Evolutionary conservation across 2,888 invertebrate genomes (phyloP).

Genomic region (Eupithecia tripunctaria): DNA sequence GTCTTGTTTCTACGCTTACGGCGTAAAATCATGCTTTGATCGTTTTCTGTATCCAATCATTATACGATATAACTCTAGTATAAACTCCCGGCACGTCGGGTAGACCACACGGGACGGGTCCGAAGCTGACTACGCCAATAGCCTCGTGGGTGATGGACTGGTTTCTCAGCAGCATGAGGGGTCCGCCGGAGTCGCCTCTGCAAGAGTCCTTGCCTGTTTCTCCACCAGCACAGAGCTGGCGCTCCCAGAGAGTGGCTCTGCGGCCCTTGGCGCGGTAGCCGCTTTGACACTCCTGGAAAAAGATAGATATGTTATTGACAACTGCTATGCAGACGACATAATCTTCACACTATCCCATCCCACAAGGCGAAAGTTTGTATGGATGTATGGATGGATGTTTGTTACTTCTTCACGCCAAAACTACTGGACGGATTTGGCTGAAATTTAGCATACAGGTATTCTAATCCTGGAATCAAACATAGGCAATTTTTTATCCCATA

Average conservation of each 20-base stretch:
- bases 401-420: too few relatives aligned
- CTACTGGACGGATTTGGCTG: too few relatives aligned
- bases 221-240: constrained; percentile 85
- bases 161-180: constrained; percentile 77
- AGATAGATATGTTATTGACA: background rate
- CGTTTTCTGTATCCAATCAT: constrained; percentile 82
- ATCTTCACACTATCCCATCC: too few relatives aligned
- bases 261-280: constrained; percentile 46
- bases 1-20: background rate
- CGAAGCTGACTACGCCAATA: constrained; percentile 86
- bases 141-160: constrained; percentile 51
- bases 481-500: too few relatives aligned
- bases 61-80: constrained; percentile 83
- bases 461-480: too few relatives aligned
- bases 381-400: too few relatives aligned
- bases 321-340: background rate
- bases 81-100: constrained; percentile 86
- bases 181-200: constrained; percentile 87
- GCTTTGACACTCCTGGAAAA: constrained; percentile 51
- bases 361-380: too few relatives aligned
- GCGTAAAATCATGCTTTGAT: constrained; percentile 35
- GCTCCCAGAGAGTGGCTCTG: constrained; percentile 48
- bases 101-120: constrained; percentile 85
- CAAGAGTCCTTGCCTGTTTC: constrained; percentile 83
- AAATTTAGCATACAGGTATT: too few relatives aligned